phyloP scores from a whole-genome alignment of 92 coral and sea anemone genomes.

The Umimayanthus chanpuru region DNA sequence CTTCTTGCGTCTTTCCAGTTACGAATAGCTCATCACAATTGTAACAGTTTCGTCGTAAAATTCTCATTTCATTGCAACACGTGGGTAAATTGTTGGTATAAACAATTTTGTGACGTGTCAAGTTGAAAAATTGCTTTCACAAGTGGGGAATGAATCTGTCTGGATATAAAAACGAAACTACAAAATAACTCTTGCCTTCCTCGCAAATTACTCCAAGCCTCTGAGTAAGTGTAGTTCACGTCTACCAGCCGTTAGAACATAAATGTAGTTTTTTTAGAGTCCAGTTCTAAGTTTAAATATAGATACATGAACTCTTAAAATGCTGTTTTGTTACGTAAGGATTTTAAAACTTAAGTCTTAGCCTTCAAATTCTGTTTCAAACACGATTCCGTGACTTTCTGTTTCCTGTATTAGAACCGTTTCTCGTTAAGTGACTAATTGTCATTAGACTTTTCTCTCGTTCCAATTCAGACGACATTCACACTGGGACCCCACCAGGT shows the following conservation, averaged over 20 bases:
- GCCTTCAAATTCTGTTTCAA: neutral
- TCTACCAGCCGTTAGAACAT: neutral
- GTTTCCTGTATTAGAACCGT: neutral
- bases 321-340: neutral
- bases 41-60: neutral
- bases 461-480: neutral
- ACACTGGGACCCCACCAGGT: neutral
- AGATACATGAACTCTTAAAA: neutral
- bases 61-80: neutral
- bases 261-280: too few species aligned
- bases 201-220: too few species aligned
- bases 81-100: neutral
- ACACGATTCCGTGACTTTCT: conserved; percentile 32
- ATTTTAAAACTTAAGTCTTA: neutral
- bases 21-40: neutral
- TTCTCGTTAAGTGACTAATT: neutral
- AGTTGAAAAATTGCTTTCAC: conserved; percentile 20
- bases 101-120: conserved; percentile 11
- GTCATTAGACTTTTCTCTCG: neutral
- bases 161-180: neutral
- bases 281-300: neutral
- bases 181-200: neutral
- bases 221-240: too few species aligned
- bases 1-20: neutral
- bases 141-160: conserved; percentile 13